A percentile compares a stretch with the other conserved stretches of the same genome.
Evolutionary conservation across 2,888 invertebrate species (phyloP).

Genomic region (Anticlea derivata): DNA sequence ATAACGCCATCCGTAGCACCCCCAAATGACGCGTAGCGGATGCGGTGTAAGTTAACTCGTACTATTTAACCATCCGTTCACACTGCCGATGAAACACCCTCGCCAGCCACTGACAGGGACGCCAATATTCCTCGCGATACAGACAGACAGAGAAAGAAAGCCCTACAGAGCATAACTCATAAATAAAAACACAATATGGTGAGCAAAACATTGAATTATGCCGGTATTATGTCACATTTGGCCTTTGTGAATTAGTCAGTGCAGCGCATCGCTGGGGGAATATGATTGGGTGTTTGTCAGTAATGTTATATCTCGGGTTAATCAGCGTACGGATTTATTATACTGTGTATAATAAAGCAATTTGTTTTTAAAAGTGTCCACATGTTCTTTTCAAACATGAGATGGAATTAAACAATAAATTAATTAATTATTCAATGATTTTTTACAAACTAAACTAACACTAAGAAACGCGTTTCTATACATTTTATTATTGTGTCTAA

Average conservation of each 20-base stretch:
- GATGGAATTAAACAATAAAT: background rate
- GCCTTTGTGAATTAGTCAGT: constrained; percentile 81
- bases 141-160: constrained; percentile 55
- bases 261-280: constrained; percentile 64
- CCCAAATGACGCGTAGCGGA: constrained; percentile 78
- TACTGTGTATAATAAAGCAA: constrained; percentile 41
- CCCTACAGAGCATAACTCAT: constrained; percentile 80
- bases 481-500: too few species aligned
- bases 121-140: constrained; percentile 38
- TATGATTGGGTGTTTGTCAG: constrained; percentile 64
- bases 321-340: constrained; percentile 60
- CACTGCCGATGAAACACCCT: constrained; percentile 75
- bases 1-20: constrained; percentile 62
- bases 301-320: constrained; percentile 59
- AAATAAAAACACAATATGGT: constrained; percentile 85
- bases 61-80: constrained; percentile 82
- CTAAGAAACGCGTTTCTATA: too few species aligned
- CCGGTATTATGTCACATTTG: constrained; percentile 84
- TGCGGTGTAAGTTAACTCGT: constrained; percentile 81
- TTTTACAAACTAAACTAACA: too few species aligned
- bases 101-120: constrained; percentile 54
- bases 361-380: constrained; percentile 33
- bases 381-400: constrained; percentile 19
- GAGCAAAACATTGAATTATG: constrained; percentile 85
- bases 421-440: too few species aligned